Evolutionary conservation across 1,140 invertebrate genomes (phyloP).

Genomic region (Thaumetopoea pityocampa): DNA sequence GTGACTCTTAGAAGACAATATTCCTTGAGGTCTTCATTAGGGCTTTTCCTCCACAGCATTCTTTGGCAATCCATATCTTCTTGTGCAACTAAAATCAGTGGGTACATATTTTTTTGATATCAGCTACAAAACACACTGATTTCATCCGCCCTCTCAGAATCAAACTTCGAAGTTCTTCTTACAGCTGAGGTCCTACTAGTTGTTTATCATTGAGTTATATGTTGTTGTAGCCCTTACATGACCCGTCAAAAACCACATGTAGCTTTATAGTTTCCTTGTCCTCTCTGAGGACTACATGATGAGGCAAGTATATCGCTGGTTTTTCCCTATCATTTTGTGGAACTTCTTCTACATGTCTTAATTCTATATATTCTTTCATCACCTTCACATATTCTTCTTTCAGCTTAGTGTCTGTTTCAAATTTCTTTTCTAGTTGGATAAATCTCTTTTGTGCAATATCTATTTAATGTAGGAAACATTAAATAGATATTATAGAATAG

Average conservation of each 20-base stretch:
- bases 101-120: conserved; percentile 1
- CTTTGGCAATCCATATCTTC: neutral
- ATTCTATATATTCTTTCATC: too few relatives aligned
- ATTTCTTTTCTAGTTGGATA: too few relatives aligned
- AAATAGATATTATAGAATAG: too few relatives aligned
- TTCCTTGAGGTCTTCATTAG: neutral
- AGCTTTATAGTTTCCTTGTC: neutral
- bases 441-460: too few relatives aligned
- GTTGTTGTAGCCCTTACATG: neutral
- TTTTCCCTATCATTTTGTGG: too few relatives aligned
- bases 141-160: conserved; percentile 1
- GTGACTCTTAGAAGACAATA: neutral
- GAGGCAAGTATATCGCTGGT: conserved; percentile 1
- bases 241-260: neutral
- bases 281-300: neutral
- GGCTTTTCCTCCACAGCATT: neutral
- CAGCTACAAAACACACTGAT: neutral
- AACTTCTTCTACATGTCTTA: too few relatives aligned
- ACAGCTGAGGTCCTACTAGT: neutral
- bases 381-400: too few relatives aligned
- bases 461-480: too few relatives aligned
- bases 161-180: neutral
- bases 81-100: neutral
- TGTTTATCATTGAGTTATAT: neutral
- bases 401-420: too few relatives aligned